Conservation (phyloP, 2,888 invertebrate species). For the Euspilapteryx auroguttella region DNA sequence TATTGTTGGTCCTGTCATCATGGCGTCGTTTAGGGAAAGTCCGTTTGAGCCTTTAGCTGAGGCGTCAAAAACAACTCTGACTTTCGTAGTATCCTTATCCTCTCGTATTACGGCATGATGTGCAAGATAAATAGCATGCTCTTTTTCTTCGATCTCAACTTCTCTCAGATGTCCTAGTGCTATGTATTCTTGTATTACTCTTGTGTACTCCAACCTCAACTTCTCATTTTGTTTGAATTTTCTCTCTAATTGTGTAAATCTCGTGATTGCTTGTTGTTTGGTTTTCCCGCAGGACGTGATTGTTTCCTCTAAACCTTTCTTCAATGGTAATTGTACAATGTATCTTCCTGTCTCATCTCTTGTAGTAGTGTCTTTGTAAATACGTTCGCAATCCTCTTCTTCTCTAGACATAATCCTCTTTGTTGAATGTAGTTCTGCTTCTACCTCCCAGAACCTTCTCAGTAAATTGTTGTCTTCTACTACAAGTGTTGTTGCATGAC, state of each 20-base stretch:
- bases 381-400: slow-evolving; percentile 10
- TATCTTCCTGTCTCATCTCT: slow-evolving; percentile 9
- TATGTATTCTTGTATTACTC: slow-evolving; percentile 8
- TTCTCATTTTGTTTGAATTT: slow-evolving; percentile 1
- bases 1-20: slow-evolving; percentile 10
- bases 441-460: slow-evolving; percentile 11
- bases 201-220: slow-evolving; percentile 6
- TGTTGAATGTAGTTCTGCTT: slow-evolving; percentile 8
- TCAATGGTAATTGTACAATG: slow-evolving; percentile 9
- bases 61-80: too few relatives aligned
- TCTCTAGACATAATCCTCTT: slow-evolving; percentile 8
- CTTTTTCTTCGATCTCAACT: slow-evolving; percentile 2
- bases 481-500: slow-evolving; percentile 6
- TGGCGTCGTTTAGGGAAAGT: slow-evolving; percentile 8
- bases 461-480: slow-evolving; percentile 9
- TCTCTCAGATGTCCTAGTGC: slow-evolving; percentile 10
- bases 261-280: slow-evolving; percentile 7
- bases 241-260: slow-evolving; percentile 4
- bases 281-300: slow-evolving; percentile 7
- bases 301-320: slow-evolving; percentile 3
- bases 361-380: slow-evolving; percentile 5
- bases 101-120: slow-evolving; percentile 12
- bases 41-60: slow-evolving; percentile 9
- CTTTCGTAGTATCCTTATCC: too few relatives aligned
- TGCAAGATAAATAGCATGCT: slow-evolving; percentile 9